phyloP scores from a whole-genome alignment of 2,888 invertebrate genomes.

The Andrena marginata region DNA sequence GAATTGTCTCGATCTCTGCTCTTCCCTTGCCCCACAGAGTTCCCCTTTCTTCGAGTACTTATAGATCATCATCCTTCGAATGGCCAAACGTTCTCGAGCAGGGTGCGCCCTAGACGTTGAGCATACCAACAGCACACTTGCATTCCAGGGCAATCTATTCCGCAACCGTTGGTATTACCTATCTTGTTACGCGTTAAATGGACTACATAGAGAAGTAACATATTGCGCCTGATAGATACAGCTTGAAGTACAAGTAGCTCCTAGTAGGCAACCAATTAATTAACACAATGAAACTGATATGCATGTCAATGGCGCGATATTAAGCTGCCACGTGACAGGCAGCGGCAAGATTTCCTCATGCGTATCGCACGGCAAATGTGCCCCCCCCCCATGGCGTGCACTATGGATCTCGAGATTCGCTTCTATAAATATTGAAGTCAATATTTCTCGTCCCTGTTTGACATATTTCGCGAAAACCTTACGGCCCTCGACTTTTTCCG shows the following conservation, averaged over 20 bases:
- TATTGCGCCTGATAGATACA: too few relatives aligned
- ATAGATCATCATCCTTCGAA: too few relatives aligned
- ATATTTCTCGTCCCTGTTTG: constrained; percentile 45
- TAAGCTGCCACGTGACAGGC: not conserved
- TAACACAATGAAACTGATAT: not conserved
- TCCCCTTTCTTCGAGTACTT: too few relatives aligned
- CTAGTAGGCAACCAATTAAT: constrained; percentile 2
- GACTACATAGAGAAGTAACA: too few relatives aligned
- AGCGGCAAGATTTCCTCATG: not conserved
- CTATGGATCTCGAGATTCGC: constrained; percentile 30
- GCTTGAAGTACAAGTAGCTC: not conserved
- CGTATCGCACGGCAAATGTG: not conserved
- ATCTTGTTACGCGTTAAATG: too few relatives aligned
- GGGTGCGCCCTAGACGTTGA: too few relatives aligned
- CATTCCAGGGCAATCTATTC: too few relatives aligned
- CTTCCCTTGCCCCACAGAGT: too few relatives aligned
- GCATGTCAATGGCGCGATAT: not conserved
- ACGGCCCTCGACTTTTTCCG: constrained; percentile 28
- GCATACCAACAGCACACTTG: too few relatives aligned
- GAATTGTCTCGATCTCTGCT: constrained; percentile 32
- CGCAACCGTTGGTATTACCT: too few relatives aligned
- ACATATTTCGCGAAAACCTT: constrained; percentile 29
- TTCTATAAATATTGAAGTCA: constrained; percentile 52
- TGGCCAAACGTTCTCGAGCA: too few relatives aligned
- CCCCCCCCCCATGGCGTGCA: not conserved